Conservation (phyloP, 1,140 invertebrate genomes). For the Calephelis virginiensis region DNA sequence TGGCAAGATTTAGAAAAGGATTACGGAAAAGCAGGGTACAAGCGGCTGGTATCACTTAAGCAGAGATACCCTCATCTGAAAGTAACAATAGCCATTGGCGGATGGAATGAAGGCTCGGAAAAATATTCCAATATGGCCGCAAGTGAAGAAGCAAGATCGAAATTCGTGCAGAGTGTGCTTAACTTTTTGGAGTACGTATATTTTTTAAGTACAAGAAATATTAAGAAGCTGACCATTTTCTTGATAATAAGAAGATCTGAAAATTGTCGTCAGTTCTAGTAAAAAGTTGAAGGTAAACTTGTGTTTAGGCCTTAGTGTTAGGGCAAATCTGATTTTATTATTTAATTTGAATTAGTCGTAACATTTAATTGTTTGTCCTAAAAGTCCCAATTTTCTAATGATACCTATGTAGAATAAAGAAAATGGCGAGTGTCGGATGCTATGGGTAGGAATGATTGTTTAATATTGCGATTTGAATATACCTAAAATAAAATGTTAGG, state of each 20-base stretch:
- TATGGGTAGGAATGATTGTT: too few species aligned
- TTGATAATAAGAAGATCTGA: neutral
- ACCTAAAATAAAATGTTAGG: too few species aligned
- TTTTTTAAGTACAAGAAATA: neutral
- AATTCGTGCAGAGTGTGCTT: conserved; percentile 83
- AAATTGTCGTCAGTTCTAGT: too few species aligned
- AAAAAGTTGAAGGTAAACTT: too few species aligned
- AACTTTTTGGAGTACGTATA: conserved; percentile 81
- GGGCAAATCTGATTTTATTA: too few species aligned
- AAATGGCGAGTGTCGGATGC: too few species aligned
- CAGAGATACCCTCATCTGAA: conserved; percentile 86
- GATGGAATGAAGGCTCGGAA: conserved; percentile 91
- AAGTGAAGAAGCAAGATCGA: conserved; percentile 76
- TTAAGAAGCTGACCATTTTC: neutral
- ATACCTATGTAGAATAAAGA: too few species aligned
- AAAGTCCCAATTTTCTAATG: too few species aligned
- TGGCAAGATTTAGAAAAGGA: conserved; percentile 88
- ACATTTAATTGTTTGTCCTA: too few species aligned
- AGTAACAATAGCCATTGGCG: conserved; percentile 89
- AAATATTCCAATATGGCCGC: conserved; percentile 89
- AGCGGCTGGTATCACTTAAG: conserved; percentile 83
- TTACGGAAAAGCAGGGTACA: conserved; percentile 86
- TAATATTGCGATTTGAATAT: too few species aligned
- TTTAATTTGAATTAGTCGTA: too few species aligned
- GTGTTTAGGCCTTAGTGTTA: too few species aligned